Evolutionary conservation across 2,888 invertebrate genomes (phyloP).

Genomic region (Alsophila aescularia): DNA sequence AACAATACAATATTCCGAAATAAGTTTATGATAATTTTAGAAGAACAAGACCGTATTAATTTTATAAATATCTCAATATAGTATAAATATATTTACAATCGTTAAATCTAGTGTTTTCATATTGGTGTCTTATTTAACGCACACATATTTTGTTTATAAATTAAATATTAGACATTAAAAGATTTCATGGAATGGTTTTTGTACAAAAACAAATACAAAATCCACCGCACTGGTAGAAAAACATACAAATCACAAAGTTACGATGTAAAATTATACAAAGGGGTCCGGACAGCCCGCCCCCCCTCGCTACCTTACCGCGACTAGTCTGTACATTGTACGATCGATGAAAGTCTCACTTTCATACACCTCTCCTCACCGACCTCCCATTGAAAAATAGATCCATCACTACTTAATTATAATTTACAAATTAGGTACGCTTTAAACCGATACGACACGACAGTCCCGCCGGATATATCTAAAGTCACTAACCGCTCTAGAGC

Average conservation of each 20-base stretch:
- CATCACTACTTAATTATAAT: constrained; percentile 82
- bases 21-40: constrained; percentile 74
- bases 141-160: constrained; percentile 77
- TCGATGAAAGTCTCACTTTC: constrained; percentile 81
- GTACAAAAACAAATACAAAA: constrained; percentile 81
- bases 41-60: constrained; percentile 83
- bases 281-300: constrained; percentile 43
- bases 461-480: constrained; percentile 66
- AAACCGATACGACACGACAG: constrained; percentile 74
- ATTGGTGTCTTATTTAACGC: constrained; percentile 84
- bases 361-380: constrained; percentile 53
- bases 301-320: constrained; percentile 58
- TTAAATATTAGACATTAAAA: constrained; percentile 78
- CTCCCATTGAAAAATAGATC: constrained; percentile 81
- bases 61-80: constrained; percentile 83
- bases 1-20: constrained; percentile 70
- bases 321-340: constrained; percentile 80
- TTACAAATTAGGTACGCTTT: constrained; percentile 82
- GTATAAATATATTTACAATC: constrained; percentile 84
- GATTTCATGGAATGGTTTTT: constrained; percentile 82
- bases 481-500: constrained; percentile 80
- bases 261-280: constrained; percentile 56
- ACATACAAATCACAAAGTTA: constrained; percentile 75
- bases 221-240: constrained; percentile 72
- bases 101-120: constrained; percentile 74